These are phyloP conservation scores for Hydropsyche betteni DNA, from an alignment of 2,888 invertebrate genomes.

Conservation along the genomic window DNA sequence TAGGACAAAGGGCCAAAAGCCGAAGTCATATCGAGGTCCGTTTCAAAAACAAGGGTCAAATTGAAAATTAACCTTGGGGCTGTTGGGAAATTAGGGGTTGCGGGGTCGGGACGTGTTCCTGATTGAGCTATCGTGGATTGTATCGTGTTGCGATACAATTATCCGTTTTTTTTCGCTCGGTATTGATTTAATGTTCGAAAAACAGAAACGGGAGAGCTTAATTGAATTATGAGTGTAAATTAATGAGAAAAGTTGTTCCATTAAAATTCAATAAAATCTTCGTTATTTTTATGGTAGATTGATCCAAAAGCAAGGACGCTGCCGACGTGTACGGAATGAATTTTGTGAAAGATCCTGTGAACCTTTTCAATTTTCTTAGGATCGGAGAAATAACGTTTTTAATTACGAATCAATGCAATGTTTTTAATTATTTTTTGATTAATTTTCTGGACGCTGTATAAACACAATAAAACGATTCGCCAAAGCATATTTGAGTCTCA, in stretches of 20 bases:
- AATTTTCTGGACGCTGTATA: no score
- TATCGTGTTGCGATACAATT: no score
- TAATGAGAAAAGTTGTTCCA: conserved; percentile 14
- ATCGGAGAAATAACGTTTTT: background rate
- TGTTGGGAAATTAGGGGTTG: no score
- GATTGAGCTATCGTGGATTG: no score
- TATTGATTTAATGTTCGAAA: no score
- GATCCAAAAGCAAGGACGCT: background rate
- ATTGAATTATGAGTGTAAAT: conserved; percentile 3
- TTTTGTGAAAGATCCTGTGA: background rate
- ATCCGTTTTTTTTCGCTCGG: no score
- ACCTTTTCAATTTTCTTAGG: conserved; percentile 10
- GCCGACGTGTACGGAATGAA: background rate
- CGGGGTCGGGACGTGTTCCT: no score
- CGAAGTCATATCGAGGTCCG: conserved; percentile 25
- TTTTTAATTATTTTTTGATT: no score
- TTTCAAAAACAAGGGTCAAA: conserved; percentile 10
- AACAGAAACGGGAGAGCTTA: background rate
- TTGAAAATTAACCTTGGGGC: conserved; percentile 15
- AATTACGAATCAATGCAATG: conserved; percentile 1
- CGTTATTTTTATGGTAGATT: conserved; percentile 14
- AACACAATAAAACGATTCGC: no score
- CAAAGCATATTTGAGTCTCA: no score
- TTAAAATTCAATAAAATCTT: conserved; percentile 3
- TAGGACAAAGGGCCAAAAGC: conserved; percentile 36